A percentile compares a stretch with the other conserved stretches of the same genome.
Evolutionary conservation across 2,113 vertebrate species (phyloP).

Genomic region (Jacana jacana): DNA sequence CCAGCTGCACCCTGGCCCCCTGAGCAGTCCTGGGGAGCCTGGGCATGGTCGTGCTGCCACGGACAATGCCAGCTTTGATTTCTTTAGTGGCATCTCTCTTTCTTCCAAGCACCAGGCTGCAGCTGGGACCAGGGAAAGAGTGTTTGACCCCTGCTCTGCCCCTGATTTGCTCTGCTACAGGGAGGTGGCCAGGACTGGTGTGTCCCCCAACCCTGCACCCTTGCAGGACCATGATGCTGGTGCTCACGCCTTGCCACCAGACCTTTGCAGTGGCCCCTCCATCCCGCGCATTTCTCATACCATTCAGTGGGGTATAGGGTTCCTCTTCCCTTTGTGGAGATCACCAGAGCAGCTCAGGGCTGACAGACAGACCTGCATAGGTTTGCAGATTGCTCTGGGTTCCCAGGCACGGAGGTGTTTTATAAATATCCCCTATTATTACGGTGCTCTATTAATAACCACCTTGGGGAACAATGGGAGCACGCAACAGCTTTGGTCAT

Average conservation of each 20-base stretch:
- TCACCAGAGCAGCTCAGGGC: background rate
- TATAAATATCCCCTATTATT: conserved; percentile 62
- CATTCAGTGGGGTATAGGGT: background rate
- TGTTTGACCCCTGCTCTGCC: background rate
- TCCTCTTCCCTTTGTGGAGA: background rate
- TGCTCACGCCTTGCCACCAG: rapidly evolving
- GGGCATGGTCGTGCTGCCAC: background rate
- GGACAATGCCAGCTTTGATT: background rate
- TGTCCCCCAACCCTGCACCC: background rate
- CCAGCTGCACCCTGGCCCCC: background rate
- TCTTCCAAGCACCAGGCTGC: background rate
- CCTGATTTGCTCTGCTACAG: background rate
- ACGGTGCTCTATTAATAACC: conserved; percentile 51
- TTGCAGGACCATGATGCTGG: background rate
- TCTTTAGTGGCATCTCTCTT: background rate
- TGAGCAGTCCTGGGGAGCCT: background rate
- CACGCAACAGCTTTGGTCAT: conserved; percentile 38
- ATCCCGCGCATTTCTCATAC: background rate
- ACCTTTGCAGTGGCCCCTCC: background rate
- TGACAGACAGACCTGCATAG: background rate
- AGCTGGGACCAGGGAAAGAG: background rate
- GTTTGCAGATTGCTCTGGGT: conserved; percentile 23
- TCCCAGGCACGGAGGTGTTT: conserved; percentile 21
- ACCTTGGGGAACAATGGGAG: conserved; percentile 55
- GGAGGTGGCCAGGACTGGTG: background rate